Conservation (phyloP, 2,888 invertebrate species). For the Acrobasis consociella region DNA sequence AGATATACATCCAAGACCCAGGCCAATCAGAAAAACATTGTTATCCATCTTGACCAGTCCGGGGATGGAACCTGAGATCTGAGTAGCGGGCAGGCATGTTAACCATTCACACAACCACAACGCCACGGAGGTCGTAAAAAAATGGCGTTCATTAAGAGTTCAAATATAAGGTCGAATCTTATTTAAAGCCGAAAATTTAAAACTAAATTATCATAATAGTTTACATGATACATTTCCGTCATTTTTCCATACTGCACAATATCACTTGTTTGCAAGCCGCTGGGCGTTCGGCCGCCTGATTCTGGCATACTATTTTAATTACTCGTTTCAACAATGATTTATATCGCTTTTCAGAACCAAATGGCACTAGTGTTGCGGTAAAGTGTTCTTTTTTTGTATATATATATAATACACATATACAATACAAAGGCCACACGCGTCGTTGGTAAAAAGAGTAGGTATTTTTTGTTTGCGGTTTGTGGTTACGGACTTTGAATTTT, state of each 20-base stretch:
- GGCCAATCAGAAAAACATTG: too few species aligned
- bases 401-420: constrained; percentile 25
- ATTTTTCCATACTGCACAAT: constrained; percentile 37
- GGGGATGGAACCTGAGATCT: too few species aligned
- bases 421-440: constrained; percentile 36
- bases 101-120: too few species aligned
- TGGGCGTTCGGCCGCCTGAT: constrained; percentile 54
- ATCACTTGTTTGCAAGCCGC: constrained; percentile 53
- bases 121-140: too few species aligned
- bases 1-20: too few species aligned
- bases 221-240: constrained; percentile 2
- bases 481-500: constrained; percentile 11
- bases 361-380: constrained; percentile 50
- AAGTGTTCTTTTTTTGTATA: constrained; percentile 45
- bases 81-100: too few species aligned
- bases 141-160: too few species aligned
- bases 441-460: constrained; percentile 29
- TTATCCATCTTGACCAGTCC: too few species aligned
- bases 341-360: constrained; percentile 58
- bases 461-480: constrained; percentile 27
- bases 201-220: background rate
- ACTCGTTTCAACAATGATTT: constrained; percentile 80
- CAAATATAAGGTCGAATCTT: too few species aligned
- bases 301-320: constrained; percentile 80
- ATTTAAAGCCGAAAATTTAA: background rate